Conservation (phyloP, 2,888 invertebrate species). For the Oligia strigilis region DNA sequence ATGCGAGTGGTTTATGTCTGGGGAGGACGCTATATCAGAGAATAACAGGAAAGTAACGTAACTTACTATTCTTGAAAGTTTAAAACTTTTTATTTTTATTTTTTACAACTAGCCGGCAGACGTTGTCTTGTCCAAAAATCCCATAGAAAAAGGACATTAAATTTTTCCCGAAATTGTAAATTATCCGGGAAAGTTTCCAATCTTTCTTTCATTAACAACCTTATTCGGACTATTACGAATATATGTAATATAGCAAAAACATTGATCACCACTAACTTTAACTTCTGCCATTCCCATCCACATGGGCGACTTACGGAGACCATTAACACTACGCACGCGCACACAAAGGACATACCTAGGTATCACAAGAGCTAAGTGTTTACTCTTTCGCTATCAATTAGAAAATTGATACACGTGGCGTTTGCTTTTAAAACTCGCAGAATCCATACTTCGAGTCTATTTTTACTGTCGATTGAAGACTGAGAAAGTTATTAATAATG, state of each 20-base stretch:
- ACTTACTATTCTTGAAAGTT: neutral
- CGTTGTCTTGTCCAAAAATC: no score
- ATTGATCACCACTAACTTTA: no score
- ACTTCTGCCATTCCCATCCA: slow-evolving; percentile 6
- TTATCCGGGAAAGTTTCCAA: no score
- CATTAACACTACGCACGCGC: slow-evolving; percentile 17
- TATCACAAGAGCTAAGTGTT: slow-evolving; percentile 40
- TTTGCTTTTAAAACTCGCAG: slow-evolving; percentile 24
- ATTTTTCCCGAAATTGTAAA: no score
- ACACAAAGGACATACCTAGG: slow-evolving; percentile 25
- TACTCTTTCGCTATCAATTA: slow-evolving; percentile 51
- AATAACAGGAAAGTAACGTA: neutral
- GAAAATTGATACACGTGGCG: slow-evolving; percentile 57
- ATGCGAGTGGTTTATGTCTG: slow-evolving; percentile 18
- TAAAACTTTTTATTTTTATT: neutral
- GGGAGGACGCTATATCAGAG: neutral
- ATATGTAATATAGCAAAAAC: no score
- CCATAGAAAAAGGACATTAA: no score
- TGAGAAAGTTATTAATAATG: neutral
- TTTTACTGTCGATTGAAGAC: slow-evolving; percentile 15
- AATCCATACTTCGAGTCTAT: slow-evolving; percentile 8
- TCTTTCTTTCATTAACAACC: no score
- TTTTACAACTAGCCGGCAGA: no score
- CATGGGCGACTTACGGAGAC: neutral
- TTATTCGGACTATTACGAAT: no score